Conservation (phyloP, 2,888 invertebrate species). For the Troglohyphantes excavatus region DNA sequence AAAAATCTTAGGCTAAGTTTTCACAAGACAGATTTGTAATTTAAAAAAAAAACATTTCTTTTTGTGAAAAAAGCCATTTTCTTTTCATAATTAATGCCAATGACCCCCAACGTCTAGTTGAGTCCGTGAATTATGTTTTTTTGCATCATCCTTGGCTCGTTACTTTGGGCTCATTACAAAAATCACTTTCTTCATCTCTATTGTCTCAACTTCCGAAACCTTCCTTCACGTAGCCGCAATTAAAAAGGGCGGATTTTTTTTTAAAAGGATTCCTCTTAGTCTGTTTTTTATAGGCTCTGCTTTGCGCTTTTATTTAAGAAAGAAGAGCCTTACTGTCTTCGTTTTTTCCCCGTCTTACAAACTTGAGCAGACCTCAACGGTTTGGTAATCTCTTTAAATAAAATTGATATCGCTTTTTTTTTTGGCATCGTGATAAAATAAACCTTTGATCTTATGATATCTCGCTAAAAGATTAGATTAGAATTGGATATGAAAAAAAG, state of each 20-base stretch:
- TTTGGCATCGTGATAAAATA: neutral
- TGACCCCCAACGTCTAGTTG: constrained; percentile 38
- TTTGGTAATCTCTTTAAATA: constrained; percentile 36
- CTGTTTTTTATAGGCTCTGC: neutral
- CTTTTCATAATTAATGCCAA: constrained; percentile 40
- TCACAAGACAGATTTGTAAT: constrained; percentile 3
- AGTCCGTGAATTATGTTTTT: constrained; percentile 41
- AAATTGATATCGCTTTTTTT: constrained; percentile 12
- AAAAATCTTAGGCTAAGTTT: neutral
- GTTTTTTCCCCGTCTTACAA: constrained; percentile 14
- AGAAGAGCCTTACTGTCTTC: neutral
- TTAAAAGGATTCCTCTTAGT: neutral
- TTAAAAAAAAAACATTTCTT: constrained; percentile 2
- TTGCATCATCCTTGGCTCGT: constrained; percentile 39
- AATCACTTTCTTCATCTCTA: constrained; percentile 34
- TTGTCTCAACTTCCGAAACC: constrained; percentile 21
- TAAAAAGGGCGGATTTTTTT: constrained; percentile 36
- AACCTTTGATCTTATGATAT: constrained; percentile 6
- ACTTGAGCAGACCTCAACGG: constrained; percentile 21
- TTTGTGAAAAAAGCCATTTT: neutral
- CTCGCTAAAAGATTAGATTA: constrained; percentile 5
- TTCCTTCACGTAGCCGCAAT: constrained; percentile 34
- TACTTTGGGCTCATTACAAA: constrained; percentile 20
- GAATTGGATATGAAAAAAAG: neutral
- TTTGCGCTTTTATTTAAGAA: constrained; percentile 9